Evolutionary conservation across 2,113 vertebrate species (phyloP).

Genomic region (Tricholaema leucomelas): DNA sequence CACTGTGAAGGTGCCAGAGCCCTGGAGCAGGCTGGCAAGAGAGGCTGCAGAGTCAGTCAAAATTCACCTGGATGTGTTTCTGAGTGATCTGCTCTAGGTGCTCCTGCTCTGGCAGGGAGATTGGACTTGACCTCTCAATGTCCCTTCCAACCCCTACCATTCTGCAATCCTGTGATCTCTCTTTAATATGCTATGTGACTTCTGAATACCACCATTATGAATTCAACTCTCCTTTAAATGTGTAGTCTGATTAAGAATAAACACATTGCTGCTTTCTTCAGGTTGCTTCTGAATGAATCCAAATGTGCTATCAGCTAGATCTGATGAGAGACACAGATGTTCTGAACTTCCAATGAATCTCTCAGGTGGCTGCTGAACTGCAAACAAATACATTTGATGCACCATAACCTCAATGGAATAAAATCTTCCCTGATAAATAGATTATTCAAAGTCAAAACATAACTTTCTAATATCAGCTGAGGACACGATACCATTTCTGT

Average conservation of each 20-base stretch:
- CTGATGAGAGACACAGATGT: slow-evolving; percentile 14
- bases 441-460: slow-evolving; percentile 43
- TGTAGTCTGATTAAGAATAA: not conserved
- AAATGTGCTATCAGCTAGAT: slow-evolving; percentile 9
- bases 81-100: too few species aligned
- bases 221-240: not conserved
- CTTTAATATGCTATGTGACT: not conserved
- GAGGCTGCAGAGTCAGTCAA: too few species aligned
- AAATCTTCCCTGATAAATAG: slow-evolving; percentile 9
- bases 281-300: not conserved
- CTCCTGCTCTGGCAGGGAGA: too few species aligned
- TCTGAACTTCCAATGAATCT: slow-evolving; percentile 7
- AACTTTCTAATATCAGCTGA: slow-evolving; percentile 28
- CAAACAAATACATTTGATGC: slow-evolving; percentile 26
- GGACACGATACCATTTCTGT: not conserved
- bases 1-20: too few species aligned
- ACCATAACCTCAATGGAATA: slow-evolving; percentile 13
- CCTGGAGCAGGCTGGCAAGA: too few species aligned
- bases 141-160: too few species aligned
- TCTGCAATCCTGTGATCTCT: not conserved
- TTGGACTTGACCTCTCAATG: too few species aligned
- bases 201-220: not conserved
- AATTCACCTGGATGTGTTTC: too few species aligned
- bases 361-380: not conserved
- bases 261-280: not conserved